Base-by-base conservation (phyloP, 2,797 vertebrate genomes). In the Cheirogaleus major region DNA sequence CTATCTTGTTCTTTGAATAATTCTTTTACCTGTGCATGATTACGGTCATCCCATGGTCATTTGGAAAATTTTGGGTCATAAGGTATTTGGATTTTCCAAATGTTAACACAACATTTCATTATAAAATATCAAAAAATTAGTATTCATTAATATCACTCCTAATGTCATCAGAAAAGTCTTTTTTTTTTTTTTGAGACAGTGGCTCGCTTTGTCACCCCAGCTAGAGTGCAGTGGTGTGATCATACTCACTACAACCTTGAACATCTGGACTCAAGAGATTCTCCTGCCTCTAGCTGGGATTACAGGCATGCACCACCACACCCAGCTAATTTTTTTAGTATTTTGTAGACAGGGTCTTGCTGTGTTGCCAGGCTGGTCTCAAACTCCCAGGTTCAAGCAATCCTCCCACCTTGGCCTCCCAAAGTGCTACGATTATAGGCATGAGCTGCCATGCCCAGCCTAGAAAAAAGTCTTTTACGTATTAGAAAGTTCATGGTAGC, bases 51-150 rank as follows among this genome's bases (percentile, higher is more conserved):
- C 27, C 18, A 83, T 86, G 59, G 38, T 75, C 32, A 84, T 87
- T 96, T 96, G 43, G 55, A 94, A 97, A 96, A 89, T 93, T 69
- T 8, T 92, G 75, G 12, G 92, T 95, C 48, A 65, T 67, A 90
- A 43, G 80, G 18, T 96, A 93, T 79, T 92, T 96, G 13, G 65
- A 63, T 92, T 23, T 85, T 95, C 55, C 30, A 45, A 84, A 89
- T 93, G 15, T 89, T 95, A 89, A 78, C 20, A 70, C 17, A 76
- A 76, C 14, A 88, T 94, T 94, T 92, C 65, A 94, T 85, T 91
- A 69, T 94, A 93, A 87, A 96, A 48, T 91, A 73, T 8, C 22
- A 41, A 2, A 14, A 69, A 79, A 93, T 38, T 89, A 41, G 23
- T 4, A 69, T 86, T 93, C 41, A 93, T 94, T 94, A 86, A 61